Conservation (phyloP, 2,888 invertebrate genomes). For the Lithophane semibrunnea region DNA sequence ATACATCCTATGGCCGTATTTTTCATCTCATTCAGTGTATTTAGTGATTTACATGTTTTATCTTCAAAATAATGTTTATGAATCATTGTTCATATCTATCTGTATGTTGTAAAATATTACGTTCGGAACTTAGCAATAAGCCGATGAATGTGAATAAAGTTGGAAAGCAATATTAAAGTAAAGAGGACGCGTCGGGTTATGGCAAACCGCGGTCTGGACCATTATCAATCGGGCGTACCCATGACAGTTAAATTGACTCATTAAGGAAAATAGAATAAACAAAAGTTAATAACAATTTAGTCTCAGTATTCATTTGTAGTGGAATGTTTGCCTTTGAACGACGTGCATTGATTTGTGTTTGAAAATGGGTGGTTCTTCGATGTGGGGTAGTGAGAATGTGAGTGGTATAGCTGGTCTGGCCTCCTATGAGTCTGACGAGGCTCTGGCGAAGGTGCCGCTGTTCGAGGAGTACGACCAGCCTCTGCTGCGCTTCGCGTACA, state of each 20-base stretch:
- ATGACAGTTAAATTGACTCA: conserved; percentile 81
- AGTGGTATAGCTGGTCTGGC: conserved; percentile 65
- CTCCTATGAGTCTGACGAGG: conserved; percentile 74
- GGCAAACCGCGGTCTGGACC: conserved; percentile 59
- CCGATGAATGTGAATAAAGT: conserved; percentile 37
- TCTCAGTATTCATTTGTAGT: conserved; percentile 75
- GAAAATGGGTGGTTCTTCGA: conserved; percentile 51
- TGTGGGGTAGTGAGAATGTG: conserved; percentile 46
- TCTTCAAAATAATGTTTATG: conserved; percentile 49
- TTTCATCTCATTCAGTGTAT: conserved; percentile 51
- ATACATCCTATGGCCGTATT: conserved; percentile 38
- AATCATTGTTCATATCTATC: conserved; percentile 51
- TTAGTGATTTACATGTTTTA: conserved; percentile 48
- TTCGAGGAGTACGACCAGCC: conserved; percentile 92
- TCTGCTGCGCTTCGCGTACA: conserved; percentile 92
- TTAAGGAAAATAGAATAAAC: conserved; percentile 80
- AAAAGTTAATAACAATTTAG: conserved; percentile 67
- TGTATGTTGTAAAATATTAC: conserved; percentile 35
- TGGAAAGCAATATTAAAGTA: conserved; percentile 61
- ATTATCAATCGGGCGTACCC: conserved; percentile 76
- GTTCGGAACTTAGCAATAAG: conserved; percentile 45
- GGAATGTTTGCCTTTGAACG: conserved; percentile 72
- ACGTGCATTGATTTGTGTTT: conserved; percentile 54
- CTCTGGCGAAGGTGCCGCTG: conserved; percentile 84
- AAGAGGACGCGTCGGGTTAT: conserved; percentile 41